A percentile compares a stretch with the other conserved stretches of the same genome.
phyloP scores from a whole-genome alignment of 1,140 invertebrate genomes.

The Leptoteleia sp. region DNA sequence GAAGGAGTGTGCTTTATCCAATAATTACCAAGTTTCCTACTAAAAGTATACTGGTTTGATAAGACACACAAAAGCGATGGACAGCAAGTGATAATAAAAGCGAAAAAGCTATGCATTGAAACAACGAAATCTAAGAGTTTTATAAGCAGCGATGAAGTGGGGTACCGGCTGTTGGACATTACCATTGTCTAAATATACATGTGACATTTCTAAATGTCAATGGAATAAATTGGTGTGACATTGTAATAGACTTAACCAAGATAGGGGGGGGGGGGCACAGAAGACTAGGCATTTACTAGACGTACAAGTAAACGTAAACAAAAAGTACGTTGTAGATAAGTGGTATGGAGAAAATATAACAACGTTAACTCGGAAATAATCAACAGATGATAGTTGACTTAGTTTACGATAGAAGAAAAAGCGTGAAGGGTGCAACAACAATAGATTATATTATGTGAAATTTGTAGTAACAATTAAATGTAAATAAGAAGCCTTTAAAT shows the following conservation, averaged over 20 bases:
- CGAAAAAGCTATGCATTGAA: slow-evolving; percentile 72
- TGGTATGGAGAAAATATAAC: slow-evolving; percentile 36
- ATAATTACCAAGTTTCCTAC: slow-evolving; percentile 4
- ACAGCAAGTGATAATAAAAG: slow-evolving; percentile 73
- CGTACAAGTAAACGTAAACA: slow-evolving; percentile 50
- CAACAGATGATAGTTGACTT: slow-evolving; percentile 39
- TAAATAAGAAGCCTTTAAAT: too few relatives aligned
- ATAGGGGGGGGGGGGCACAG: slow-evolving; percentile 21
- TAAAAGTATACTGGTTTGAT: slow-evolving; percentile 31
- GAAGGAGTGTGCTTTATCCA: too few relatives aligned
- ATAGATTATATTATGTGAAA: slow-evolving; percentile 73
- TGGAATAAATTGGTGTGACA: slow-evolving; percentile 65
- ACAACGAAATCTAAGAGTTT: slow-evolving; percentile 58
- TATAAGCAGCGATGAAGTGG: slow-evolving; percentile 72
- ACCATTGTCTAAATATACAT: slow-evolving; percentile 81
- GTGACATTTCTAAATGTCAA: slow-evolving; percentile 60
- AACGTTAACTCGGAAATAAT: slow-evolving; percentile 32
- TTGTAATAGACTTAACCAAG: slow-evolving; percentile 59
- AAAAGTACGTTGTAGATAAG: slow-evolving; percentile 58
- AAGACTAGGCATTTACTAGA: slow-evolving; percentile 54
- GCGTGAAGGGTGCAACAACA: slow-evolving; percentile 70
- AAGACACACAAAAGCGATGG: slow-evolving; percentile 58
- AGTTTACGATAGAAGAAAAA: slow-evolving; percentile 58
- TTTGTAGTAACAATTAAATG: too few relatives aligned
- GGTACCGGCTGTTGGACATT: slow-evolving; percentile 81